phyloP scores from a whole-genome alignment of 1,140 invertebrate species.

The Amphibalanus amphitrite region DNA sequence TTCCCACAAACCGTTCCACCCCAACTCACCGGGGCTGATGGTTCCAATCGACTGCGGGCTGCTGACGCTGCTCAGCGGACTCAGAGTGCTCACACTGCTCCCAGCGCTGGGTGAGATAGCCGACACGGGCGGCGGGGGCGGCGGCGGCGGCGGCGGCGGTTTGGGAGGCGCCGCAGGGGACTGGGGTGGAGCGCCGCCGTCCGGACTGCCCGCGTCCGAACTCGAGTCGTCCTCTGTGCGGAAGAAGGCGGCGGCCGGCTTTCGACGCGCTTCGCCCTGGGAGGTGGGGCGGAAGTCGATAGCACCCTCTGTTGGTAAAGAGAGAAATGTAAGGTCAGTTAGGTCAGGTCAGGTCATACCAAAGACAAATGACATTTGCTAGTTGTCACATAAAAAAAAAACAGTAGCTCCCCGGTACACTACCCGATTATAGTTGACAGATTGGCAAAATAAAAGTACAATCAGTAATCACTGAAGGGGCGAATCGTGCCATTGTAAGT shows the following conservation, averaged over 20 bases:
- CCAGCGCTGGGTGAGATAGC: conserved; percentile 4
- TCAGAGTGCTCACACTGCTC: neutral
- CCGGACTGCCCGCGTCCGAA: conserved; percentile 32
- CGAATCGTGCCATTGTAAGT: too few relatives aligned
- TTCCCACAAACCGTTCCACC: too few relatives aligned
- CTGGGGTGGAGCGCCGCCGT: conserved; percentile 43
- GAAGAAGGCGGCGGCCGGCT: conserved; percentile 11
- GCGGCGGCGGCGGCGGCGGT: conserved; percentile 22
- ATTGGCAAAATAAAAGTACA: too few relatives aligned
- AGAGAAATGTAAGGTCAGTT: neutral
- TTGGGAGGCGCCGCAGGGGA: conserved; percentile 28
- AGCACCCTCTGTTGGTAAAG: conserved; percentile 5
- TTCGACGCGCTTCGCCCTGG: neutral
- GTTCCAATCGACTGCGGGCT: neutral
- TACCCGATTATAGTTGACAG: too few relatives aligned
- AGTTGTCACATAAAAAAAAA: too few relatives aligned
- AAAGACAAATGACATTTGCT: too few relatives aligned
- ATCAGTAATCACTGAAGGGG: too few relatives aligned
- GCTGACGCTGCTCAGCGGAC: neutral
- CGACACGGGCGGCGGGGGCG: conserved; percentile 11
- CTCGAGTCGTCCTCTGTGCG: conserved; percentile 11
- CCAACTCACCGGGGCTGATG: conserved; percentile 4
- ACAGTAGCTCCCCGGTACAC: too few relatives aligned
- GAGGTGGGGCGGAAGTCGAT: conserved; percentile 12
- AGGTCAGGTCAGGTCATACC: neutral